Evolutionary conservation across 1,140 invertebrate species (phyloP).

Genomic region (Sycophaga agraensis): DNA sequence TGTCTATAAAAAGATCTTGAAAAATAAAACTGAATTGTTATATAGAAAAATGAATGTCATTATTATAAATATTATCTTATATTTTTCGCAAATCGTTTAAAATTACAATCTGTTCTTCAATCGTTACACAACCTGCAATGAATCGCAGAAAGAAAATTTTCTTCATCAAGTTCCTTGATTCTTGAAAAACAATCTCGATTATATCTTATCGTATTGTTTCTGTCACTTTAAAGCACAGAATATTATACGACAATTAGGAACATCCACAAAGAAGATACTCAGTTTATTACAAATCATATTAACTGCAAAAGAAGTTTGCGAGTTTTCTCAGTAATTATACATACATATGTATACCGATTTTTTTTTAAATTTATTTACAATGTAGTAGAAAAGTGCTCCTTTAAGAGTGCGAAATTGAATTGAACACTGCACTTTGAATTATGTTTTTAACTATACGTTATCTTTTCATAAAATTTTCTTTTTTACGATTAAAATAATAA

Average conservation of each 20-base stretch:
- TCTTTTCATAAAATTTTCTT: background rate
- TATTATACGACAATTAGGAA: conserved; percentile 25
- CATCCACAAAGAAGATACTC: conserved; percentile 29
- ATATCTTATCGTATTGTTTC: conserved; percentile 10
- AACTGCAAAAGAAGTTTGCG: conserved; percentile 21
- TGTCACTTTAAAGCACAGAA: conserved; percentile 3
- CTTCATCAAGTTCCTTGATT: conserved; percentile 21
- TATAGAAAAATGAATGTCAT: conserved; percentile 6
- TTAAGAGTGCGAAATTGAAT: conserved; percentile 21
- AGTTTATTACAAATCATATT: conserved; percentile 27
- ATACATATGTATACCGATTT: conserved; percentile 19
- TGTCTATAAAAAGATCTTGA: conserved; percentile 25
- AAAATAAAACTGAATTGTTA: conserved; percentile 23
- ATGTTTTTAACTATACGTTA: conserved; percentile 4
- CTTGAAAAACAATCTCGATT: conserved; percentile 22
- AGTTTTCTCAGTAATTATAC: conserved; percentile 26
- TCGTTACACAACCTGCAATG: conserved; percentile 19
- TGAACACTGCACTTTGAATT: conserved; percentile 16
- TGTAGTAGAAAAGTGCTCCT: conserved; percentile 28
- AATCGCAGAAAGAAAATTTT: conserved; percentile 24
- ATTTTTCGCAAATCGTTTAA: conserved; percentile 22
- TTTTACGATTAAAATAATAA: background rate
- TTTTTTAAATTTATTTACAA: conserved; percentile 24
- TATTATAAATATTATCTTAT: conserved; percentile 32
- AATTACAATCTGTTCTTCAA: conserved; percentile 23